These are phyloP conservation scores for Scylla paramamosain DNA, from an alignment of 1,140 invertebrate genomes.

Conservation along the genomic window DNA sequence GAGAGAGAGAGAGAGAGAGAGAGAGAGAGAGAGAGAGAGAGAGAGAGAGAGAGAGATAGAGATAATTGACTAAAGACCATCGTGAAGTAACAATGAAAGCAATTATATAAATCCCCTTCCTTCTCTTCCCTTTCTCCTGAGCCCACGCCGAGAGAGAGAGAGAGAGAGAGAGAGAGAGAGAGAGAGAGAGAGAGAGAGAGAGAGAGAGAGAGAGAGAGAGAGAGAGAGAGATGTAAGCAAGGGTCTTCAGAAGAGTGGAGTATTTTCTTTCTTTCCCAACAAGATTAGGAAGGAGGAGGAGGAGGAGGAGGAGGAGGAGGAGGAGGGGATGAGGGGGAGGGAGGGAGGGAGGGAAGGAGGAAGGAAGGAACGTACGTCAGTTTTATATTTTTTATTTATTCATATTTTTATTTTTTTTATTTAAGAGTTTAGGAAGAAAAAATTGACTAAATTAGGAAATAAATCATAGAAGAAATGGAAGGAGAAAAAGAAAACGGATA, in stretches of 20 bases:
- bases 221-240: not conserved
- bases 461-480: not conserved
- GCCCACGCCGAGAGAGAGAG: conserved; percentile 26
- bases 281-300: not conserved
- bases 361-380: too few species aligned
- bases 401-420: too few species aligned
- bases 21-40: conserved; percentile 24
- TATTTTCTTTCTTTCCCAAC: not conserved
- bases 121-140: too few species aligned
- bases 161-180: not conserved
- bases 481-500: not conserved
- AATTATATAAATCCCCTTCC: too few species aligned
- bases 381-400: too few species aligned
- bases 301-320: not conserved
- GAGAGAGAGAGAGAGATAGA: conserved; percentile 1
- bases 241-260: not conserved
- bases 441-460: not conserved
- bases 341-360: not conserved
- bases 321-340: not conserved
- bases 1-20: conserved; percentile 10
- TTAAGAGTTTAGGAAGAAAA: not conserved
- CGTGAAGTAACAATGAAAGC: too few species aligned
- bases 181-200: conserved; percentile 40
- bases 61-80: not conserved
- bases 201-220: conserved; percentile 8